phyloP scores from a whole-genome alignment of 2,888 invertebrate genomes.

The Ommatoiulus sabulosus region DNA sequence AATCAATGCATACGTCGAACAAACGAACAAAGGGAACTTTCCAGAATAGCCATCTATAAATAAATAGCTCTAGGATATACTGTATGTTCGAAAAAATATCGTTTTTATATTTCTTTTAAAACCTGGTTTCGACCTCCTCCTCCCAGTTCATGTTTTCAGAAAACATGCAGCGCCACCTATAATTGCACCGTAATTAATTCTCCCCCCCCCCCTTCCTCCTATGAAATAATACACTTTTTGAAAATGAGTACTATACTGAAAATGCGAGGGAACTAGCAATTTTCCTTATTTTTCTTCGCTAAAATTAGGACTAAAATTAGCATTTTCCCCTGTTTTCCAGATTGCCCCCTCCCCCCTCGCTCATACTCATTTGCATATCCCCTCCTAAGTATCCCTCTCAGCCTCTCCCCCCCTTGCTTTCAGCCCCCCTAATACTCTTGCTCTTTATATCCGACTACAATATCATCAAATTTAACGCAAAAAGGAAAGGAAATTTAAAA shows the following conservation, averaged over 20 bases:
- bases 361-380: constrained; percentile 38
- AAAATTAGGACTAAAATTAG: constrained; percentile 48
- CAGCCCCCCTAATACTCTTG: constrained; percentile 35
- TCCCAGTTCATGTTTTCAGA: not conserved
- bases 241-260: not conserved
- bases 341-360: constrained; percentile 40
- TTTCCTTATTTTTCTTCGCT: constrained; percentile 29
- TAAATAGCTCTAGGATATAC: no score
- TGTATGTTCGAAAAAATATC: no score
- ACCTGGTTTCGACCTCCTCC: not conserved
- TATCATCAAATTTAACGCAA: constrained; percentile 52
- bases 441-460: constrained; percentile 51
- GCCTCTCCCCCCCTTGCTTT: not conserved
- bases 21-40: no score
- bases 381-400: constrained; percentile 26
- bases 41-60: no score
- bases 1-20: no score
- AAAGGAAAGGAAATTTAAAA: constrained; percentile 54
- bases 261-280: constrained; percentile 29
- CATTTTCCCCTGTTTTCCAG: constrained; percentile 47
- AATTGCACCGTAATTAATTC: constrained; percentile 22
- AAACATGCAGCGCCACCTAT: constrained; percentile 32
- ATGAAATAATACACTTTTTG: constrained; percentile 18
- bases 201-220: not conserved
- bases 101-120: no score